Conservation (phyloP, 2,888 invertebrate species). For the Macaria liturata region DNA sequence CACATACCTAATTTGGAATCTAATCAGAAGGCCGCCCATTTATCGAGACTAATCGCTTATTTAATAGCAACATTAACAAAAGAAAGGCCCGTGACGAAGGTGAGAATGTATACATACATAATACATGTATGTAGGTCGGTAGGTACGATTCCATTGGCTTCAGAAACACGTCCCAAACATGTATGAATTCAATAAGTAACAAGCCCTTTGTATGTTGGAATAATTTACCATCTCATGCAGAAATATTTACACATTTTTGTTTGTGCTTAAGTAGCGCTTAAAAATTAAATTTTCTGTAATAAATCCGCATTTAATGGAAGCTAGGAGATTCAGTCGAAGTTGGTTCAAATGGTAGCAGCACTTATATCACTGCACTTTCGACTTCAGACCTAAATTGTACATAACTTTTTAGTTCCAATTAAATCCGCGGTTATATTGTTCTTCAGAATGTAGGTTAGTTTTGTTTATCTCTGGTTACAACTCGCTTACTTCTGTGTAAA, state of each 20-base stretch:
- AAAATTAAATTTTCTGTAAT: no score
- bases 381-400: no score
- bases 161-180: conserved; percentile 18
- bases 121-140: background rate
- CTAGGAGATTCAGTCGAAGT: no score
- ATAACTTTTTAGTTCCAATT: no score
- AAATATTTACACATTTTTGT: conserved; percentile 1
- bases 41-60: conserved; percentile 5
- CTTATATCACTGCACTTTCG: no score
- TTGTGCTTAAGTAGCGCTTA: background rate
- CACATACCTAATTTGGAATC: background rate
- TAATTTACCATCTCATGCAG: conserved; percentile 5
- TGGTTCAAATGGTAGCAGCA: no score
- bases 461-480: no score
- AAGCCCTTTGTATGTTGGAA: conserved; percentile 11
- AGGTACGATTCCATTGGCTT: conserved; percentile 11
- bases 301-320: no score
- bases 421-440: no score
- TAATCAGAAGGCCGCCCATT: conserved; percentile 1
- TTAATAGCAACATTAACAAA: conserved; percentile 9
- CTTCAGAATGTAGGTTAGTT: no score
- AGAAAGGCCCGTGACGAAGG: conserved; percentile 1
- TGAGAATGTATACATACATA: conserved; percentile 2
- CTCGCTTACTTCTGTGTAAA: no score
- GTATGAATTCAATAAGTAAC: conserved; percentile 18